These are phyloP conservation scores for Heliconius congener DNA, from an alignment of 1,140 invertebrate species.

Conservation along the genomic window DNA sequence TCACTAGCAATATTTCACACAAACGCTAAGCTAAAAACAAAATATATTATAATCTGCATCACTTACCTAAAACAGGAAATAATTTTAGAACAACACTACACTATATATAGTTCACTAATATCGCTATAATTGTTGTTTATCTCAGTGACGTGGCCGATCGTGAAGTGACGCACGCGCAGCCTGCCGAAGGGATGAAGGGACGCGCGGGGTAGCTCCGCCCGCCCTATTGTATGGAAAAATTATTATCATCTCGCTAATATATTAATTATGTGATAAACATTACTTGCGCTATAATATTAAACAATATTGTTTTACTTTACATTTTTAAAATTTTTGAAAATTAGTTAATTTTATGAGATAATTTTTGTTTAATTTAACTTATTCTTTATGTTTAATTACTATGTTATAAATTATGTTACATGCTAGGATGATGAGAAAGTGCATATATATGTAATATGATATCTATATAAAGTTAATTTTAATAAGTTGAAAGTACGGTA, in stretches of 20 bases:
- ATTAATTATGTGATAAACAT: conserved; percentile 5
- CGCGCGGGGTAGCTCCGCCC: conserved; percentile 43
- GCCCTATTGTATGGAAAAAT: conserved; percentile 39
- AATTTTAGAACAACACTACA: conserved; percentile 20
- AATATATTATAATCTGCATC: neutral
- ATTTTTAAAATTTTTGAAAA: neutral
- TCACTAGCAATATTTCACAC: neutral
- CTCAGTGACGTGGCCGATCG: conserved; percentile 51
- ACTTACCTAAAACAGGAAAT: conserved; percentile 19
- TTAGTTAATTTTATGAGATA: too few relatives aligned
- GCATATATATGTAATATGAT: too few relatives aligned
- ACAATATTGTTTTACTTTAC: neutral
- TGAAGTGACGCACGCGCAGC: conserved; percentile 64
- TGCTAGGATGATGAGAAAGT: too few relatives aligned
- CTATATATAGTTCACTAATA: conserved; percentile 13
- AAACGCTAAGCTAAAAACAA: neutral
- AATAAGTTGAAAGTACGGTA: too few relatives aligned
- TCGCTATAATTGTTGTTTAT: conserved; percentile 44
- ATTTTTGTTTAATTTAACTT: too few relatives aligned
- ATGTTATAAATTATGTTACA: too few relatives aligned
- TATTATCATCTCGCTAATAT: conserved; percentile 44
- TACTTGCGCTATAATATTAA: neutral
- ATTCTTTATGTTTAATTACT: too few relatives aligned
- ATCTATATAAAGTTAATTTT: too few relatives aligned
- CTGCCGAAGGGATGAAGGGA: conserved; percentile 42